A percentile compares a stretch with the other conserved stretches of the same genome.
These are phyloP conservation scores for Campoletis sonorensis DNA, from an alignment of 1,140 invertebrate species.

Conservation along the genomic window DNA sequence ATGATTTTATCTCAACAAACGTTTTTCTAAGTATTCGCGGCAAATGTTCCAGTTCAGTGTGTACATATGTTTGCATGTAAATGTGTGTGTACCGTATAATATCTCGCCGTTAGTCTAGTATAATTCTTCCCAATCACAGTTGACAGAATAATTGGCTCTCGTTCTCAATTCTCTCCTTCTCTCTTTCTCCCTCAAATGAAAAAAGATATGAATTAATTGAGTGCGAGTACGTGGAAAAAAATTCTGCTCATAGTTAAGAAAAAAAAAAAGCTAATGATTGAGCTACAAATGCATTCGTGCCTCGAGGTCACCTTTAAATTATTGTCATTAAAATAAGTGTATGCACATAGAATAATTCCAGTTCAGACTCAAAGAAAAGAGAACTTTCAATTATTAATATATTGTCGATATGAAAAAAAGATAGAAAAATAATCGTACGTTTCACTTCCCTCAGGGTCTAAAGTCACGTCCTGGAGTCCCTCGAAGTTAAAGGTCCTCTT, in stretches of 20 bases:
- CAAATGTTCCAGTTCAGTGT: neutral
- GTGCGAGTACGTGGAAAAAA: conserved; percentile 25
- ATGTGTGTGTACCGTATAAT: neutral
- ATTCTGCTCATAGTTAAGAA: too few relatives aligned
- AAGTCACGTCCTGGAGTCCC: too few relatives aligned
- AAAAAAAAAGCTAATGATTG: too few relatives aligned
- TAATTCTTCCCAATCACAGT: conserved; percentile 31
- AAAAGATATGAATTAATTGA: conserved; percentile 19
- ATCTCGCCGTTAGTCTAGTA: neutral
- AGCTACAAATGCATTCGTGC: neutral
- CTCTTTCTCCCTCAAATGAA: neutral
- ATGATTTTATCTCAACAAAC: conserved; percentile 22
- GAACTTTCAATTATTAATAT: neutral
- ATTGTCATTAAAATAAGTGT: neutral
- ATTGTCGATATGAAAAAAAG: too few relatives aligned
- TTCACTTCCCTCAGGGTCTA: too few relatives aligned
- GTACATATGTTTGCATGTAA: neutral
- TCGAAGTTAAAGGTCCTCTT: neutral
- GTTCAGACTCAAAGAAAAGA: neutral
- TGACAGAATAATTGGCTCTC: conserved; percentile 38
- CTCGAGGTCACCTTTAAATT: conserved; percentile 26
- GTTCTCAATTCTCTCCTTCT: conserved; percentile 17
- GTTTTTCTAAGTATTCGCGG: neutral
- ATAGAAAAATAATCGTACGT: too few relatives aligned
- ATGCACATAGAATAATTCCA: neutral